A percentile compares a stretch with the other conserved stretches of the same genome.
Evolutionary conservation across 2,113 vertebrate species (phyloP).

Genomic region (Ammospiza caudacuta): DNA sequence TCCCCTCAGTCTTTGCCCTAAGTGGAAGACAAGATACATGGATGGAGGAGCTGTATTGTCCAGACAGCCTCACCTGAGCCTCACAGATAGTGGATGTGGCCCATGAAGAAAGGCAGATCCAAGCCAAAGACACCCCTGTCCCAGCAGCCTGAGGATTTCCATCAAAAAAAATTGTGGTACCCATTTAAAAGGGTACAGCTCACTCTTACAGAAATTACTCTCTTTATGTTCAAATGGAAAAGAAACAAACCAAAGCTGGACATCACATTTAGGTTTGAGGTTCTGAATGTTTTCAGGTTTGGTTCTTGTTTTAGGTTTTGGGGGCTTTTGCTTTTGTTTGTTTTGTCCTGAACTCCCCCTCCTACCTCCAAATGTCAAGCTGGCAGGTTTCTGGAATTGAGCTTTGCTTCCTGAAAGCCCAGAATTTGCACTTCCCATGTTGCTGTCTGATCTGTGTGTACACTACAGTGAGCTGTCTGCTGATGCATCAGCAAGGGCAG

Average conservation of each 20-base stretch:
- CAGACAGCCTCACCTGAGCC: background rate
- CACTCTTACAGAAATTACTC: constrained; percentile 13
- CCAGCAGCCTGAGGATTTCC: background rate
- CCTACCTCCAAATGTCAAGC: constrained; percentile 51
- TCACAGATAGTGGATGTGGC: background rate
- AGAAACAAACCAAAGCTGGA: constrained; percentile 25
- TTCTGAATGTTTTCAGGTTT: constrained; percentile 37
- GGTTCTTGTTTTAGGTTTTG: constrained; percentile 49
- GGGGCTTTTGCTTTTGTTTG: constrained; percentile 55
- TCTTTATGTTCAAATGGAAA: background rate
- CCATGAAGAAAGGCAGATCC: background rate
- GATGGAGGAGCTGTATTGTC: background rate
- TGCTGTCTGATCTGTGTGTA: background rate
- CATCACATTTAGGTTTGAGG: background rate
- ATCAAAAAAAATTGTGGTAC: background rate
- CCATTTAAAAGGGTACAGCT: background rate
- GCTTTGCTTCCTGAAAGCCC: constrained; percentile 36
- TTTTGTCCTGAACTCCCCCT: constrained; percentile 49
- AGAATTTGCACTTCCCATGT: constrained; percentile 6
- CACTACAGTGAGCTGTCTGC: background rate
- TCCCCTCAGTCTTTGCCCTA: background rate
- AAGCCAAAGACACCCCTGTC: background rate
- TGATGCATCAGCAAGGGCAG: background rate
- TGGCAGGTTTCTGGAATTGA: constrained; percentile 59
- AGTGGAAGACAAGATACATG: background rate